Evolutionary conservation across 2,113 vertebrate genomes (phyloP).

Genomic region (Hyperopisus bebe): DNA sequence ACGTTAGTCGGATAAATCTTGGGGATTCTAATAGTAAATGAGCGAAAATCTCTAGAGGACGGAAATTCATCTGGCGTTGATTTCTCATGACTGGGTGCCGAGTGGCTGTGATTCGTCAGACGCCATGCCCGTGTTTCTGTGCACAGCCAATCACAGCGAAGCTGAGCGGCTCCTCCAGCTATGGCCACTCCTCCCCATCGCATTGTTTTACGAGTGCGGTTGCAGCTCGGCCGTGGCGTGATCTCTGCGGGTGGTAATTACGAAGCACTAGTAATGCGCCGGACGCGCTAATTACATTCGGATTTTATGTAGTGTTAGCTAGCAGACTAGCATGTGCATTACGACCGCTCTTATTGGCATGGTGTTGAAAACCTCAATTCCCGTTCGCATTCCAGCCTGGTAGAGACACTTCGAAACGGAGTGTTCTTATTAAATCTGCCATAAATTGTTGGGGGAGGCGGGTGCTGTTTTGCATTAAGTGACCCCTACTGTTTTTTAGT

Average conservation of each 20-base stretch:
- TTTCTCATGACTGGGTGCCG: not conserved
- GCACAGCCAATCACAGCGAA: conserved; percentile 21
- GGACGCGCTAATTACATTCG: conserved; percentile 45
- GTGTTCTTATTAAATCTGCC: not conserved
- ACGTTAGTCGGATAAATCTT: not conserved
- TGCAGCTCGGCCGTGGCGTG: conserved; percentile 40
- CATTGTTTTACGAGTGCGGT: conserved; percentile 41
- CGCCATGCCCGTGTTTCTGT: not conserved
- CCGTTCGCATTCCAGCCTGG: not conserved
- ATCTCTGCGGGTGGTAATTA: conserved; percentile 50
- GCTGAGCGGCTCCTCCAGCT: conserved; percentile 37
- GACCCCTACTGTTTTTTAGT: not conserved
- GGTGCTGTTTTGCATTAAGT: not conserved
- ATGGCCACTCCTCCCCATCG: conserved; percentile 29
- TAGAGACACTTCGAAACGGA: not conserved
- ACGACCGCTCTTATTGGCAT: not conserved
- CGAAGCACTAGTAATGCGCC: conserved; percentile 42
- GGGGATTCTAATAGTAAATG: not conserved
- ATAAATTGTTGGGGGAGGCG: not conserved
- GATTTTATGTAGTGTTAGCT: conserved; percentile 27
- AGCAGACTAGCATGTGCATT: not conserved
- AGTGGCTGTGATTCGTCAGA: not conserved
- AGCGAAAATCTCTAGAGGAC: not conserved
- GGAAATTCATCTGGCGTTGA: not conserved
- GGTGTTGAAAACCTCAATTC: not conserved